phyloP scores from a whole-genome alignment of 2,888 invertebrate species.

The Coenonympha glycerion region DNA sequence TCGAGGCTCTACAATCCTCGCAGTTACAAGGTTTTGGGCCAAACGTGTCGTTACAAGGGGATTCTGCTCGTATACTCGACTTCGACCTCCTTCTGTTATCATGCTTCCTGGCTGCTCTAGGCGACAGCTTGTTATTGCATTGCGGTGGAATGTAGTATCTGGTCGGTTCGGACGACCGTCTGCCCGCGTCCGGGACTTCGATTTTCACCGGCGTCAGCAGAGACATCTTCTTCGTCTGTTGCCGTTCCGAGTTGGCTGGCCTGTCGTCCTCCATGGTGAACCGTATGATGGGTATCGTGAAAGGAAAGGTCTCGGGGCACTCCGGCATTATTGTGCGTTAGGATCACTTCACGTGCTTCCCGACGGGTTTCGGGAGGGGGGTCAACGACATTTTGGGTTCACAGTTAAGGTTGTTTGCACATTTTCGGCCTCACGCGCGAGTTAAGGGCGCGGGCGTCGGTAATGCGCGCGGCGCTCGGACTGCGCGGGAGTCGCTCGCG shows the following conservation, averaged over 20 bases:
- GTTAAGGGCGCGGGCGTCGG: constrained; percentile 39
- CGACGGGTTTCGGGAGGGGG: constrained; percentile 35
- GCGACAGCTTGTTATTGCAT: constrained; percentile 65
- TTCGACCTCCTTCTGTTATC: constrained; percentile 57
- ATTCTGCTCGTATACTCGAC: constrained; percentile 46
- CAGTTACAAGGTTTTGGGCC: constrained; percentile 67
- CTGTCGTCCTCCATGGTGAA: constrained; percentile 72
- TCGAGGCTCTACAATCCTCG: constrained; percentile 70
- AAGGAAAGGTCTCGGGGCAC: constrained; percentile 65
- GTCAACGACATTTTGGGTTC: constrained; percentile 47
- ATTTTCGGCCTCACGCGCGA: constrained; percentile 29
- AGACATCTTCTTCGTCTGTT: constrained; percentile 67
- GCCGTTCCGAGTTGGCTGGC: constrained; percentile 41
- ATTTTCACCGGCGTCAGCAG: constrained; percentile 65
- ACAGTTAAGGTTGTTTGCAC: constrained; percentile 20
- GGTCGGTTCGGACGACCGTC: constrained; percentile 61
- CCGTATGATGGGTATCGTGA: constrained; percentile 66
- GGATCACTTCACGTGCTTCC: constrained; percentile 47
- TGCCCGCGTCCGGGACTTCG: constrained; percentile 60
- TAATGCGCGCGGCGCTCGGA: constrained; percentile 37
- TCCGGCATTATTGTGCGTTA: constrained; percentile 57
- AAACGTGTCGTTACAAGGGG: constrained; percentile 45
- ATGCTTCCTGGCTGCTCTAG: constrained; percentile 62
- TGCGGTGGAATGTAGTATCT: constrained; percentile 67
- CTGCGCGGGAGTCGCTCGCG: constrained; percentile 29